These are phyloP conservation scores for Caenorhabditis inopinata DNA, from an alignment of 1,140 invertebrate genomes.

Conservation along the genomic window DNA sequence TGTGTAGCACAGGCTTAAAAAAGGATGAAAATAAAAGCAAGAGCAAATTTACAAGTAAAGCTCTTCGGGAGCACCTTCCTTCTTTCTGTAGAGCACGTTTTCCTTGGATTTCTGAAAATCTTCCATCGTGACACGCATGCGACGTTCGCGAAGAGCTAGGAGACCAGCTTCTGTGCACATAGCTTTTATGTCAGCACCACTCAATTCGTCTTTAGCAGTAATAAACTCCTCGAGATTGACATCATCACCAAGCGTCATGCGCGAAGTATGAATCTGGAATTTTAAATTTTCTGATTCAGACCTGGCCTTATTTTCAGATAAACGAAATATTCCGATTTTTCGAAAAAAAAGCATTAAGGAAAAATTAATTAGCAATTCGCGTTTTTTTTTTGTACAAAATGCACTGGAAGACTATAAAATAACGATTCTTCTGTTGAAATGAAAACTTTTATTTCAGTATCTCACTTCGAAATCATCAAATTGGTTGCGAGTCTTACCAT, in stretches of 20 bases:
- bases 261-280: conserved; percentile 84
- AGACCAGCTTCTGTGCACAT: conserved; percentile 99
- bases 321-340: too few relatives aligned
- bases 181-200: conserved; percentile 91
- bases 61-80: conserved; percentile 97
- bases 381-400: too few relatives aligned
- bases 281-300: not conserved
- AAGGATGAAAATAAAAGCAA: not conserved
- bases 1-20: not conserved
- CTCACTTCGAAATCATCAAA: too few relatives aligned
- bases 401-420: too few relatives aligned
- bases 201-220: conserved; percentile 98
- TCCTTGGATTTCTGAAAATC: conserved; percentile 99
- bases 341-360: too few relatives aligned
- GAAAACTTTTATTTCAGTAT: too few relatives aligned
- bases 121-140: conserved; percentile 99
- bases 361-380: too few relatives aligned
- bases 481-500: too few relatives aligned
- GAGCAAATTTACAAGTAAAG: conserved; percentile 80
- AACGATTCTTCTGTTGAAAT: too few relatives aligned
- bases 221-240: conserved; percentile 97
- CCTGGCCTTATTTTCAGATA: too few relatives aligned
- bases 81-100: conserved; percentile 97
- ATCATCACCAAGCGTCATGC: conserved; percentile 95
- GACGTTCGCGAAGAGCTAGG: conserved; percentile 90